Evolutionary conservation across 2,797 vertebrate species (phyloP), one percentile per base, ranked within the genome.

Genomic region (Cuniculus paca): DNA sequence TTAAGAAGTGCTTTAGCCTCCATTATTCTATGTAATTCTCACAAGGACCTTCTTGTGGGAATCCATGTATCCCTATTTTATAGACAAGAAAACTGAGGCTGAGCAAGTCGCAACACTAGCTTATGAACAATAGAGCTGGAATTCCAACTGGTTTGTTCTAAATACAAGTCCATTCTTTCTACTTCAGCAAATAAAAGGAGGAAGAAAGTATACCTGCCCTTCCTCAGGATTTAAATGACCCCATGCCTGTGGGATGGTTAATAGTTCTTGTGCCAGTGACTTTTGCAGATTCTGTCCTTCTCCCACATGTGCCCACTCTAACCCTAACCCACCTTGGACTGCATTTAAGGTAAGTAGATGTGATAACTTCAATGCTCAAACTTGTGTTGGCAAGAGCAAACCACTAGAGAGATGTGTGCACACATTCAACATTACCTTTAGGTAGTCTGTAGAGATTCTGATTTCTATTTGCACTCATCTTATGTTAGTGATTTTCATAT

Each of bases 401-500:
- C 82, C 92, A 96, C 97, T 91, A 72, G 94, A 98, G 93, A 93
- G 72, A 58, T 84, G 20, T 97, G 87, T 98, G 98, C 98, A 97
- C 95, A 97, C 95, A 95, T 97, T 98, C 98, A 98, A 93, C 95
- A 87, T 97, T 98, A 97, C 97, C 94, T 98, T 98, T 95, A 97
- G 97, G 77, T 98, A 92, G 97, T 96, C 98, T 98, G 91, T 94
- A 72, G 98, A 98, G 98, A 98, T 92, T 98, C 36, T 93, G 93
- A 93, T 98, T 96, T 98, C 97, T 98, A 82, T 97, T 98, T 98
- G 94, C 97, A 79, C 97, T 98, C 97, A 98, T 98, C 97, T 98
- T 97, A 96, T 91, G 84, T 97, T 98, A 98, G 98, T 97, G 97
- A 98, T 98, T 98, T 97, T 98, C 97, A 97, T 98, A 98, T 98